Base-by-base conservation (phyloP, 2,888 invertebrate genomes). In the Liodrosophila aerea region DNA sequence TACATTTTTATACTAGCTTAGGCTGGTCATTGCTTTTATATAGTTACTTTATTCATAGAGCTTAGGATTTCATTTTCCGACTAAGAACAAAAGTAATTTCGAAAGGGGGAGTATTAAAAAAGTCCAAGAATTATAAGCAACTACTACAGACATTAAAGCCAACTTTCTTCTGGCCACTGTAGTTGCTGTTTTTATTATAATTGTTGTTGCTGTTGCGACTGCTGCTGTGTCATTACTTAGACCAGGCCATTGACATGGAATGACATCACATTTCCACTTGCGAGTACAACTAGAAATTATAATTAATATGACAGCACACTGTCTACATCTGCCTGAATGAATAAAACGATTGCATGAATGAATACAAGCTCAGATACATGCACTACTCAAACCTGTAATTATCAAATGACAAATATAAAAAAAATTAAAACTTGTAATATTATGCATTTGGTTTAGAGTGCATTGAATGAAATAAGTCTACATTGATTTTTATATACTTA, bases 171-270 rank as follows among this genome's bases (percentile, higher is more conserved):
- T 33, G n/a, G 5, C 33, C n/a, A n/a, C 7, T 39, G 16, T 9
- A 15, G 36, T 15, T 45, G 15, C 18, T 46, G 27, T 27, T 44
- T 29, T 56, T 64, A 45, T 29, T 52, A 27, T 30, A 44, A 36
- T 34, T 41, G 31, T 36, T 39, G 45, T 16, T 45, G 34, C 43
- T 51, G 16, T 51, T 51, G 37, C 13, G 34, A 16, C 18, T 52
- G 52, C 7, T 54, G 61, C 63, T 72, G 49, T 59, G 62, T 67
- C 64, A 69, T 59, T 53, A 58, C 45, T 33, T 34, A 45, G 56
- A 29, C 56, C 54, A 65, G 70, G 70, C 62, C 71, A 71, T 71
- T 71, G 71, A 71, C 71, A 63, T 71, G 63, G 54, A 60, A 71
- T 71, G 71, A 71, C 71, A 71, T 66, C 71, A 65, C 66, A 70